Base-by-base conservation (phyloP, 2,797 vertebrate genomes). In the Neopelma chrysocephalum region DNA sequence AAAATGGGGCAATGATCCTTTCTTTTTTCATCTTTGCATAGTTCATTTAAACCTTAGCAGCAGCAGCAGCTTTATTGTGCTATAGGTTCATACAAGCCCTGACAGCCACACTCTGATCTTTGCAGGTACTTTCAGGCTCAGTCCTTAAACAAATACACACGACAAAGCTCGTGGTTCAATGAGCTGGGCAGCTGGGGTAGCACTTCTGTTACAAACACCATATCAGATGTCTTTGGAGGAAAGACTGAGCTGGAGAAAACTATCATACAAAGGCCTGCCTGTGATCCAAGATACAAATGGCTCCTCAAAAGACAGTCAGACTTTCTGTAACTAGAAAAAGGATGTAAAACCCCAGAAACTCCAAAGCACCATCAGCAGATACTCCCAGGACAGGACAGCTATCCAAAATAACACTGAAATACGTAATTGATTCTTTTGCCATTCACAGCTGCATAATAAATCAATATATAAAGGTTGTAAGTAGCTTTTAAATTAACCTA, bases 401-500 rank as follows among this genome's bases (percentile, higher is more conserved):
- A 66, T 73, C 56, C 77, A 93, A 86, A 91, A 18, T 8, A 90
- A 92, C 40, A 87, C 47, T 22, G 27, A 29, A 84, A 79, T 69
- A 72, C 0, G 1, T n/a, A 36, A 73, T 65, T 90, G 91, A 62
- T 58, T 82, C 32, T 81, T 90, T 70, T 84, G 84, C 47, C 80
- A 65, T 86, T 83, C 69, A 64, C 64, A 91, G 64, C 71, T 93
- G 70, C 40, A 26, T 34, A 89, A 87, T 87, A 95, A 92, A 96
- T 92, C 89, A 87, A 92, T 57, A 82, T 32, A 89, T 53, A 89
- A 85, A 86, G 22, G 38, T 34, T 85, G 21, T 42, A 94, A 85
- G 84, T 78, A 92, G 89, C 79, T 95, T 68, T 81, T 89, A 62
- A 91, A 92, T 78, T 38, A 94, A 95, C 43, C 61, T 71, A 43